Evolutionary conservation across 2,888 invertebrate species (phyloP).

Genomic region (Nomada fabriciana): DNA sequence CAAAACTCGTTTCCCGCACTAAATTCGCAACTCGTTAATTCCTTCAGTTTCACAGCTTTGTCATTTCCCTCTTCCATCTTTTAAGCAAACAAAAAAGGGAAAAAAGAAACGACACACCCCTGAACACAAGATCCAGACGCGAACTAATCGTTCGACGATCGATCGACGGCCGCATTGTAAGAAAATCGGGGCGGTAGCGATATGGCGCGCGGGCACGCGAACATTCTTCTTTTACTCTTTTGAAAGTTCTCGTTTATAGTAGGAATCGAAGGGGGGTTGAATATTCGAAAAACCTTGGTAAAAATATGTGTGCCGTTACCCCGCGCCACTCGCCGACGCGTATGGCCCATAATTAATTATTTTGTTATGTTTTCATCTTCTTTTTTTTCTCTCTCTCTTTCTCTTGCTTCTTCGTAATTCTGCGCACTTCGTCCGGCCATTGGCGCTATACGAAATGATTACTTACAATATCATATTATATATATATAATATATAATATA

Average conservation of each 20-base stretch:
- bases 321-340: conserved; percentile 72
- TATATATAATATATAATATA: conserved; percentile 70
- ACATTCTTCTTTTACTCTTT: background rate
- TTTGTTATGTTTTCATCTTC: background rate
- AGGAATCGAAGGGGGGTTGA: conserved; percentile 70
- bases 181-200: conserved; percentile 69
- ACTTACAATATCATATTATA: conserved; percentile 81
- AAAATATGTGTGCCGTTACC: conserved; percentile 77
- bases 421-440: conserved; percentile 76
- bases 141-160: conserved; percentile 55
- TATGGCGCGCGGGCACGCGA: conserved; percentile 71
- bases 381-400: background rate
- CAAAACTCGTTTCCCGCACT: background rate
- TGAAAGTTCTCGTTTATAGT: conserved; percentile 69
- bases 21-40: background rate
- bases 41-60: background rate
- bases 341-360: conserved; percentile 75
- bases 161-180: conserved; percentile 59
- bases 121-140: conserved; percentile 44
- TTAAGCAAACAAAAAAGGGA: background rate
- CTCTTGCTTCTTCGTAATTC: conserved; percentile 70
- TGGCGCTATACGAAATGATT: conserved; percentile 82
- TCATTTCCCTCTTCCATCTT: background rate
- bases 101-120: background rate
- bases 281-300: conserved; percentile 77